Base-by-base conservation (phyloP, 2,113 vertebrate species). In the Pantherophis guttatus region DNA sequence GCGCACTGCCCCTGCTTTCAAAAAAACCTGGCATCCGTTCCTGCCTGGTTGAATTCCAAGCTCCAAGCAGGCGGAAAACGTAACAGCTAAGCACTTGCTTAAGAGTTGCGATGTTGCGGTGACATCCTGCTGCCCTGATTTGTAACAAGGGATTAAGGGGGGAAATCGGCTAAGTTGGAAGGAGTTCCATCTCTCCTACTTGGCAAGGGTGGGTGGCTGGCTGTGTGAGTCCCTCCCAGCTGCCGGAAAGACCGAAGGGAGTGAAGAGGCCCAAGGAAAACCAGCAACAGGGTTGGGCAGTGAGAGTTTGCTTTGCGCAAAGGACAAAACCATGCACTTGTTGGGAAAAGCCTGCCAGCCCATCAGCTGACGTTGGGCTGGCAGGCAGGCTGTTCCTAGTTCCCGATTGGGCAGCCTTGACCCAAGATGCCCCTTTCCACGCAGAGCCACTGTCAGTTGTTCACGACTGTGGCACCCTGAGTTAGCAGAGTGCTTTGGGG, bases 61-160 rank as follows among this genome's bases (percentile, higher is more conserved):
- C 54, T 94, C 95, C 19, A 0, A 88, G 89, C 54, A 48, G 44
- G 86, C 88, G 48, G 39, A 89, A 89, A 88, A 94, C 91, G 33
- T 26, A 94, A 95, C 75, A 93, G 94, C 75, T 94, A 91, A 95
- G 58, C 6, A 93, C 11, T 95, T 94, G 90, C 95, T 50, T 50
- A 50, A 50, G 81, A 88, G 94, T 95, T 95, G 95, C 44, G 95
- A 33, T 58, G 95, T 94, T 86, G 89, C 95, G 91, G 95, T 88
- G 95, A 97, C 97, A 97, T 96, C 97, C 97, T 94, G 96, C 94
- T 96, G 97, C 96, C 96, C 96, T 96, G 96, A 97, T 96, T 96
- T 95, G 95, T 39, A 52, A 33, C 96, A 96, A 97, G 97, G 96
- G 96, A 96, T 62, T 96, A 26, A 81, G 58, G 24, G 9, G 9